Conservation (phyloP, 2,888 invertebrate genomes). For the Leptopilina myrica region DNA sequence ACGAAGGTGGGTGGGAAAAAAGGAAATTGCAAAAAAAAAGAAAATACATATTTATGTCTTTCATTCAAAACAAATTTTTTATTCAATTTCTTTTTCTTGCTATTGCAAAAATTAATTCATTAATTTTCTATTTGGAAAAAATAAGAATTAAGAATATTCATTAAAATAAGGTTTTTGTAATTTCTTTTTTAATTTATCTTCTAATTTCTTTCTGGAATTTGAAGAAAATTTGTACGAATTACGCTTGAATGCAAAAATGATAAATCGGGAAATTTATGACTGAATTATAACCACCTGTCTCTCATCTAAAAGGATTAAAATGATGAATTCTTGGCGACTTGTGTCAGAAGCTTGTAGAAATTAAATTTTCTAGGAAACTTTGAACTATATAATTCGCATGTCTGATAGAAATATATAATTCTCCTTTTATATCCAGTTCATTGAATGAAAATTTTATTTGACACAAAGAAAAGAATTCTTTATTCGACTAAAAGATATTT, state of each 20-base stretch:
- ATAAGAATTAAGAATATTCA: too few species aligned
- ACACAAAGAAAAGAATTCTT: too few species aligned
- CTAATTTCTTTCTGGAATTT: too few species aligned
- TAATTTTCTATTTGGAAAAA: too few species aligned
- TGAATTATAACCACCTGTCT: background rate
- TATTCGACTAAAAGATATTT: background rate
- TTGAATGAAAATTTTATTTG: too few species aligned
- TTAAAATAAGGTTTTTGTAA: too few species aligned
- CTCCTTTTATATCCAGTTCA: too few species aligned
- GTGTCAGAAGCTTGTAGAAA: background rate
- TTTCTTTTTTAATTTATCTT: too few species aligned
- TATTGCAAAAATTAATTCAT: too few species aligned
- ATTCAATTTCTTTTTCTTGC: too few species aligned
- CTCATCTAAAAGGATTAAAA: conserved; percentile 25
- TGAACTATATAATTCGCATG: conserved; percentile 15
- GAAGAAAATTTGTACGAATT: background rate
- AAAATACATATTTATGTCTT: conserved; percentile 7
- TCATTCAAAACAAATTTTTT: background rate
- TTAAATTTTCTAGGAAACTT: conserved; percentile 18
- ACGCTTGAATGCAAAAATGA: background rate
- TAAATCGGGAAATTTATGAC: background rate
- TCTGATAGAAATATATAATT: background rate
- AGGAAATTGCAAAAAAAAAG: conserved; percentile 27
- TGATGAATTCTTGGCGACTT: conserved; percentile 1
- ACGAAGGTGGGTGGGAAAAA: conserved; percentile 43